Evolutionary conservation across 2,797 vertebrate species (phyloP).

Genomic region (Ambastaia sidthimunki): DNA sequence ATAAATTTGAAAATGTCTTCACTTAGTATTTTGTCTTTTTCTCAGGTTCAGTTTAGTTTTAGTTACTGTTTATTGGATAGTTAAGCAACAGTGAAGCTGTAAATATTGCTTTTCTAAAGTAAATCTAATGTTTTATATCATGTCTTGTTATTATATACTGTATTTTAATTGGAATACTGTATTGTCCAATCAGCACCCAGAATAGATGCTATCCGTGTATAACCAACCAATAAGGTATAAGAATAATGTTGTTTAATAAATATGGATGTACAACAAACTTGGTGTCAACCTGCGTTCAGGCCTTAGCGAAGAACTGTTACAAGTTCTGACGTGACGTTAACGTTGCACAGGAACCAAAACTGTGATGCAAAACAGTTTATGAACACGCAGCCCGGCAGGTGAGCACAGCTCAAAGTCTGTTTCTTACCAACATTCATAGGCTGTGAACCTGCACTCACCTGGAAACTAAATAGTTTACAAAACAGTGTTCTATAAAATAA

Average conservation of each 20-base stretch:
- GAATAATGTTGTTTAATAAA: background rate
- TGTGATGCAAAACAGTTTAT: background rate
- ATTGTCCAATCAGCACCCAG: background rate
- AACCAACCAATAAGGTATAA: too few relatives aligned
- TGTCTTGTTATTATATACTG: background rate
- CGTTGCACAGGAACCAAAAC: background rate
- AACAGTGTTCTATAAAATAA: background rate
- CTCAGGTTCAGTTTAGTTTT: background rate
- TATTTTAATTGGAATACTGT: background rate
- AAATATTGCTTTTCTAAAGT: background rate
- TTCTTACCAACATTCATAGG: slow-evolving; percentile 23
- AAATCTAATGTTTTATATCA: background rate
- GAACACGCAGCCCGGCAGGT: slow-evolving; percentile 12
- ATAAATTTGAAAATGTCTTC: background rate
- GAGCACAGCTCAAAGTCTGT: slow-evolving; percentile 5
- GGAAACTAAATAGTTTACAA: background rate
- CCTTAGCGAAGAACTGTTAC: background rate
- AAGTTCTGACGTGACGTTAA: background rate
- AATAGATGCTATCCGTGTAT: background rate
- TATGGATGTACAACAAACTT: background rate
- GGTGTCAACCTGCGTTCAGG: background rate
- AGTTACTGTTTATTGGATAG: too few relatives aligned
- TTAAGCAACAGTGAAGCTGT: too few relatives aligned
- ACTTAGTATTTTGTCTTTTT: background rate
- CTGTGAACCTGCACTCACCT: slow-evolving; percentile 11